Evolutionary conservation across 2,888 invertebrate genomes (phyloP), one percentile per base, ranked within the genome.

Genomic region (Eremobia ochroleuca): DNA sequence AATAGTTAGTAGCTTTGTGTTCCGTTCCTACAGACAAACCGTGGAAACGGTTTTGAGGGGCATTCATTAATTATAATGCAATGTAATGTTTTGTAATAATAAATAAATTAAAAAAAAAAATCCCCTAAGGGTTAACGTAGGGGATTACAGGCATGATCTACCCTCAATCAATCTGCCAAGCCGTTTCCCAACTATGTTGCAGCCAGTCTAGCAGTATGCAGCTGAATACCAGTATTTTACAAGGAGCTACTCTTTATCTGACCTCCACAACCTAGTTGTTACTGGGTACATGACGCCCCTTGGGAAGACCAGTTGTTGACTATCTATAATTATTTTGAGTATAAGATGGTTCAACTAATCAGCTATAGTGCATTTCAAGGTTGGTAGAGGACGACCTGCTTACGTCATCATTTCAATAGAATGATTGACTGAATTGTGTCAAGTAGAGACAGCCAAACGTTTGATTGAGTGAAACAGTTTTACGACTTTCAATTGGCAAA

Each of bases 371-470:
- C 37, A 67, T 49, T 55, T 66, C 52, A 77, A 67, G 77, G 66
- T 68, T 43, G 28, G 13, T 70, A 58, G 34, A 28, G 34, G 77
- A 77, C 68, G 62, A 40, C 68, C 28, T n/a, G 79, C 34, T 78
- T 37, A 69, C 83, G 79, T 79, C 79, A 80, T 34, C 18, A 43
- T 65, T 65, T 82, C 78, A 83, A 83, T 83, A 4, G 65, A n/a
- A 67, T 81, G 72, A 83, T 81, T 79, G 80, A 84, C 61, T 84
- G 62, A 79, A 79, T 78, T 79, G 62, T 79, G 79, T 79, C 79
- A 83, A 81, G 71, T 81, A 58, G 68, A 25, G 0, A 62, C 52
- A 59, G 67, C 15, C 31, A 68, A 79, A 68, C 58, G 62, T 61
- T 61, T 77, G 81, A 74, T 73, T 69, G 46, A 68, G 37, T 62